Base-by-base conservation (phyloP, 2,888 invertebrate genomes). In the Acronicta alni region DNA sequence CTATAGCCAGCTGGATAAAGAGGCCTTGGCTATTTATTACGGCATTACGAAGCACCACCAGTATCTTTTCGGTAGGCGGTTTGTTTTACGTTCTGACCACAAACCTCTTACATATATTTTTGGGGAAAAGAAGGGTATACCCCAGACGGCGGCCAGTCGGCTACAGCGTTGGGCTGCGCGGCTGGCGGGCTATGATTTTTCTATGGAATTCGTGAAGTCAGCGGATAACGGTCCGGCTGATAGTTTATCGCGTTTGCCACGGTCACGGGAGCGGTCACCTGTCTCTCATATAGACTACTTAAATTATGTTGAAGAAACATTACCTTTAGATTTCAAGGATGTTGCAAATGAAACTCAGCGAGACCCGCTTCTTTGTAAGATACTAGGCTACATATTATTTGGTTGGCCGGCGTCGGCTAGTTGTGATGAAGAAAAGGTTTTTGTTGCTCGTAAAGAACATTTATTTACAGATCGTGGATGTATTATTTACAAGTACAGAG, bases 1-100 rank as follows among this genome's bases (percentile, higher is more conserved):
- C 15, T 58, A 55, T n/a, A 58, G 51, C n/a, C 58, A 63, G 18
- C 17, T 64, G 0, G 58, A 64, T 5, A 55, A 64, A 10, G 63
- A 64, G 30, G 56, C 52, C 2, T 12, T 64, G 0, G 64, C 65
- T 10, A 65, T 60, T 6, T 15, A 39, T 17, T 57, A 35, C 18
- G 60, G 65, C 0, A 10, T 60, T 1, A 60, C 43, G 0, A 38
- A 38, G 7, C 59, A 64, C n/a, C 59, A 64, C 16, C 53, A 64
- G 3, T 64, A 59, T 15, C 38, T 57, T 0, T 64, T 45, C n/a
- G 59, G 52, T 15, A 20, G 56, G 16, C 9, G 16, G 3, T 64
- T 64, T 32, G 15, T 26, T 5, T 30, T 59, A 9, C 47, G 48
- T 9, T 42, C 59, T 0, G 59, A 64, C 14, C 56, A 59, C 2